Percentiles rank a stretch among this genome's conserved stretches.
Conservation (phyloP, 37 sponge, comb jelly and placozoan genomes). For the Geodia barretti region DNA sequence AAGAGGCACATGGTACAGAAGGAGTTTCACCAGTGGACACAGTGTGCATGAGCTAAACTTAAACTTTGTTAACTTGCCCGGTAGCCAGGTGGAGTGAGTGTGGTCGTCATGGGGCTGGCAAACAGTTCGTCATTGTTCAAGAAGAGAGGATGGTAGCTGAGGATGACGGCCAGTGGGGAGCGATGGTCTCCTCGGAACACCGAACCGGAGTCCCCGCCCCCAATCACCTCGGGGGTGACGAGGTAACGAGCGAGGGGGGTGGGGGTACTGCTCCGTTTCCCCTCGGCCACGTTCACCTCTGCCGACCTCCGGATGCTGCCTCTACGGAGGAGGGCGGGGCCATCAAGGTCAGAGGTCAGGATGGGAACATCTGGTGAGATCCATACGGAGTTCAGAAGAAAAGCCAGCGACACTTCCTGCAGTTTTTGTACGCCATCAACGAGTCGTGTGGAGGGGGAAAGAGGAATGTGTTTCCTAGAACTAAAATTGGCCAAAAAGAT, state of each 20-base stretch:
- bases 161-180: constrained; percentile 31
- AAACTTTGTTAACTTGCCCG: no score
- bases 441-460: no score
- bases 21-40: no score
- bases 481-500: not conserved
- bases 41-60: no score
- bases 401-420: constrained; percentile 71
- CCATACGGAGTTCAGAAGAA: constrained; percentile 56
- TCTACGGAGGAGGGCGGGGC: not conserved
- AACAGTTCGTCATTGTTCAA: constrained; percentile 78
- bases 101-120: constrained; percentile 48
- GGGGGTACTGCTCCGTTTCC: not conserved
- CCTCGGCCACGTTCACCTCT: not conserved
- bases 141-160: constrained; percentile 62
- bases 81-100: constrained; percentile 36
- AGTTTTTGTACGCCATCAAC: no score
- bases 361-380: not conserved
- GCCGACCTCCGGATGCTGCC: not conserved
- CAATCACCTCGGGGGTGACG: no score
- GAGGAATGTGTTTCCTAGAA: no score
- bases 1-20: no score
- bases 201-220: constrained; percentile 5
- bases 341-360: not conserved
- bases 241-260: not conserved
- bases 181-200: constrained; percentile 36